Evolutionary conservation across 2,113 vertebrate species (phyloP).

Genomic region (Gnathochromis pfefferi): DNA sequence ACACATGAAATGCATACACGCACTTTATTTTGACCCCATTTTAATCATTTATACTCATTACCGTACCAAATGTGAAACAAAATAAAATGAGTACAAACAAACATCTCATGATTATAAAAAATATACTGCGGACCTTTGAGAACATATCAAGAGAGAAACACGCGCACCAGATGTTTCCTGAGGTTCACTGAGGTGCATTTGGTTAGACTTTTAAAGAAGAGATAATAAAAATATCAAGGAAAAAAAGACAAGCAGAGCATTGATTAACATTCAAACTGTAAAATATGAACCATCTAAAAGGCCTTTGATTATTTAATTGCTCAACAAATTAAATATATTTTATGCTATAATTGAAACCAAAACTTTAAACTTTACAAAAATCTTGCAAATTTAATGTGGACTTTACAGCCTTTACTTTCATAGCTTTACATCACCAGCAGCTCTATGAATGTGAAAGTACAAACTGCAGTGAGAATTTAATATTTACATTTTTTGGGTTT

Average conservation of each 20-base stretch:
- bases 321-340: not conserved
- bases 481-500: slow-evolving; percentile 8
- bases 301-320: not conserved
- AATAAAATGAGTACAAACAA: not conserved
- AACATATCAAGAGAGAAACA: not conserved
- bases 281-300: not conserved
- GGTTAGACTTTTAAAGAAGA: not conserved
- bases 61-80: not conserved
- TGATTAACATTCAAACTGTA: not conserved
- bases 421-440: not conserved
- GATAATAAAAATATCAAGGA: not conserved
- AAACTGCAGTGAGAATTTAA: not conserved
- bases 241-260: not conserved
- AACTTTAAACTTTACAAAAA: not conserved
- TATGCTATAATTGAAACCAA: rapidly evolving
- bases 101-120: not conserved
- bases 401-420: not conserved
- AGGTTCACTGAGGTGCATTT: not conserved
- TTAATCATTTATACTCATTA: not conserved
- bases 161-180: not conserved
- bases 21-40: not conserved
- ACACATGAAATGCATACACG: not conserved
- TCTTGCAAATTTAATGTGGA: not conserved
- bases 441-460: not conserved
- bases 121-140: not conserved